Conservation (phyloP, 2,113 vertebrate species). For the Menidia beryllina region DNA sequence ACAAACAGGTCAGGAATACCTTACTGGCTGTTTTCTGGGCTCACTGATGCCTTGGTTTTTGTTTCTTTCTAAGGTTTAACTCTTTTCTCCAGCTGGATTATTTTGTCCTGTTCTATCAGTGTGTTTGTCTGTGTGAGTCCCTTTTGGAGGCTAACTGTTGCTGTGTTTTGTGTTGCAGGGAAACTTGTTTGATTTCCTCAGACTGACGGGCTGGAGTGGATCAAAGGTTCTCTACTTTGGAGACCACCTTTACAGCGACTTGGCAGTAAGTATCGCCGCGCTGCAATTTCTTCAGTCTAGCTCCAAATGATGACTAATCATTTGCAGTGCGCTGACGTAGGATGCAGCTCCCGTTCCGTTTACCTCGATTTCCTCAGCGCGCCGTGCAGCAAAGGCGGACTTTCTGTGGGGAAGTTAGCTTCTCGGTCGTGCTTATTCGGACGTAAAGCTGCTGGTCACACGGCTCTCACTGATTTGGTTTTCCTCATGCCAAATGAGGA, state of each 20-base stretch:
- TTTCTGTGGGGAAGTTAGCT: background rate
- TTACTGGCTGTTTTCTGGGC: background rate
- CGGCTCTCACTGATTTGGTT: too few relatives aligned
- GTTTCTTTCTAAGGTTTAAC: background rate
- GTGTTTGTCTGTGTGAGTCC: background rate
- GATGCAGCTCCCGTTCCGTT: rapidly evolving
- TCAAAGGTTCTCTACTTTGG: constrained; percentile 97
- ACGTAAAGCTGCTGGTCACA: too few relatives aligned
- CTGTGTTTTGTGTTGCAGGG: constrained; percentile 82
- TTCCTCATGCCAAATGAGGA: too few relatives aligned
- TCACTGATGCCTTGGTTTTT: background rate
- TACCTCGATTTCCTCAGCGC: background rate
- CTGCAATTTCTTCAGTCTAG: background rate
- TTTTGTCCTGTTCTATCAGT: too few relatives aligned
- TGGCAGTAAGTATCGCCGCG: constrained; percentile 86
- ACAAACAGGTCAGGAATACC: constrained; percentile 83
- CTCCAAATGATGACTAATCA: background rate
- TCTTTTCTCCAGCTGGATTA: background rate
- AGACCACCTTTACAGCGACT: constrained; percentile 96
- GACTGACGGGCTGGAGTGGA: constrained; percentile 93
- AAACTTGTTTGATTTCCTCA: constrained; percentile 93
- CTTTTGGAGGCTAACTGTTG: background rate
- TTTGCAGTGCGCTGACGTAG: background rate
- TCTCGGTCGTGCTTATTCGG: too few relatives aligned
- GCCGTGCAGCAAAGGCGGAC: background rate